Base-by-base conservation (phyloP, 2,888 invertebrate genomes). In the Drosophila ezoana region DNA sequence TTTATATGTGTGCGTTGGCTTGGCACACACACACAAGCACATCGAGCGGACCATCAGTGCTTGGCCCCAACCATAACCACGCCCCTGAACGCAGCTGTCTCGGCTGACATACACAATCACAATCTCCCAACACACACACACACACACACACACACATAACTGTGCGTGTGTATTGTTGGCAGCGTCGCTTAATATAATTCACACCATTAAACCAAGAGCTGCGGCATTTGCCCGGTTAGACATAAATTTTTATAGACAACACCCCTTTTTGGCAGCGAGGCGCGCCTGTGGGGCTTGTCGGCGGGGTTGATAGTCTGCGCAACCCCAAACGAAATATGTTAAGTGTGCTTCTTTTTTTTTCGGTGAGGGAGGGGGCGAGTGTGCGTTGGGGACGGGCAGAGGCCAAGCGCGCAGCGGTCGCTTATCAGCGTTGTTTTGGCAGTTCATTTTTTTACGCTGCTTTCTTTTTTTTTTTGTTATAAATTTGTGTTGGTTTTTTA, bases 151-250 rank as follows among this genome's bases (percentile, higher is more conserved):
- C 40, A 38, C 32, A 41, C 58, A 58, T 4, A 35, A 18, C 35
- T 54, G 47, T 52, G 64, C 59, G 64, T 74, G 64, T 64, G 66
- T 44, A 35, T 51, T 53, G 48, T 56, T 66, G 72, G 59, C 63
- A 63, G 59, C 66, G 66, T 69, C 81, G 84, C 81, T 75, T 84
- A 82, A 87, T 83, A 83, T 83, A 83, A 85, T 85, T 89, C 89
- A 89, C 85, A 89, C 85, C 85, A 85, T 85, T 89, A 89, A 89
- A 87, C 85, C 86, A 68, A 88, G 77, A 77, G 77, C 88, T 87
- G 86, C 65, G 82, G 82, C 77, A 76, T 81, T 85, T 84, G 68
- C 80, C 83, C 84, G 72, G 81, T 84, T 83, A 72, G 87, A 80
- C 82, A 83, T 89, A 83, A 72, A 83, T 83, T 89, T 83, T 83